Conservation (phyloP, 2,888 invertebrate species). For the Dryadula phaetusa region DNA sequence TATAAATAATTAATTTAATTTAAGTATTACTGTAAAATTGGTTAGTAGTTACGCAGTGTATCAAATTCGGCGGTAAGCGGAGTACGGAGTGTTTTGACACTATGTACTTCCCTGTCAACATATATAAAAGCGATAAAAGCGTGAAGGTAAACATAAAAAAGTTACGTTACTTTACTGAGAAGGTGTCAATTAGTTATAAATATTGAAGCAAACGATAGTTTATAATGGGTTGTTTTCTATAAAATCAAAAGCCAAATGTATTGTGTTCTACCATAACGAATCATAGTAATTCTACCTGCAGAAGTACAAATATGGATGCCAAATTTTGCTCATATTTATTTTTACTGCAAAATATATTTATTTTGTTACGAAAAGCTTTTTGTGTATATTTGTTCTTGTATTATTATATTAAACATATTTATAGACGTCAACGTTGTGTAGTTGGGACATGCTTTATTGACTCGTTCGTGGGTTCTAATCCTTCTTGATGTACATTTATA, state of each 20-base stretch:
- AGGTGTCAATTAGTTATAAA: too few species aligned
- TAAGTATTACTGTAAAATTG: too few species aligned
- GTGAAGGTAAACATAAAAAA: too few species aligned
- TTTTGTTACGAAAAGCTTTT: conserved; percentile 22
- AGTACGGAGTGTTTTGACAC: too few species aligned
- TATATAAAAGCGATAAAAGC: too few species aligned
- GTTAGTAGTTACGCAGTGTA: too few species aligned
- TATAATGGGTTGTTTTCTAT: conserved; percentile 2
- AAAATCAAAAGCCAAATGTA: conserved; percentile 31
- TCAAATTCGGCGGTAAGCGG: too few species aligned
- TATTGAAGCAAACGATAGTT: not conserved
- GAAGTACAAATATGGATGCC: conserved; percentile 53
- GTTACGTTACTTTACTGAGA: too few species aligned
- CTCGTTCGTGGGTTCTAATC: too few species aligned
- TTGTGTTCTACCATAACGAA: conserved; percentile 36
- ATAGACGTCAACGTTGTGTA: not conserved
- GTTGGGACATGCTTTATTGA: not conserved
- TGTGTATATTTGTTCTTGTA: conserved; percentile 20
- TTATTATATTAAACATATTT: not conserved
- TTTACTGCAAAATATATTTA: conserved; percentile 25
- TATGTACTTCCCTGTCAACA: too few species aligned
- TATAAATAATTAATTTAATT: too few species aligned
- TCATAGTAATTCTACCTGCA: conserved; percentile 39
- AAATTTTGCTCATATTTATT: conserved; percentile 46
- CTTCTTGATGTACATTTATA: too few species aligned